Evolutionary conservation across 1,140 invertebrate genomes (phyloP), one percentile per base, ranked within the genome.

Genomic region (Anthonomus grandis): DNA sequence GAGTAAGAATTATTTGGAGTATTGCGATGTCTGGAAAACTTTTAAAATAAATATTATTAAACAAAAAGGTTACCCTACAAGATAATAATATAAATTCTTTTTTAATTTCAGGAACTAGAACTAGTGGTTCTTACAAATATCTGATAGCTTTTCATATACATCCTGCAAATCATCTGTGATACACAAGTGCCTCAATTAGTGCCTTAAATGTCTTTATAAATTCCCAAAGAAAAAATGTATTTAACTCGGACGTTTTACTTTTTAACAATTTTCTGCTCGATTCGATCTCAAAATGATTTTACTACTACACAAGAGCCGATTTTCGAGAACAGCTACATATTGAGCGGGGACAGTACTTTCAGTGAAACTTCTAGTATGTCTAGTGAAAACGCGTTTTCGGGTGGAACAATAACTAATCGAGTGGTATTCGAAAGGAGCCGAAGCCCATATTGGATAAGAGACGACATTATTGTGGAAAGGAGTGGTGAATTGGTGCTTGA

Each of bases 381-480:
- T 8, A 23, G 37, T 36, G n/a, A 19, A 21, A 62, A 57, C 2
- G 84, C 87, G 66, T 66, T 86, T 49, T 71, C 80, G 4, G 83
- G 84, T 5, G 85, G 84, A 3, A 77, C 76, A 2, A 74, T 87
- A 5, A 70, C 77, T 1, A 75, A 78, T 52, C 74, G 77, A 62
- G 69, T 79, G 44, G 68, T 80, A 66, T 79, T 81, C 77, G 75
- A 63, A 72, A 74, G 66, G 68, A 79, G 68, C 23, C 80, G 82
- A 60, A 90, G 87, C 62, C 91, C 91, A 17, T 94, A 90, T 70
- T 70, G 88, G 59, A 75, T 93, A 13, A 78, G 84, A 23, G 85
- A 90, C 68, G 90, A 95, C 75, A 74, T 95, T n/a, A 79, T 87
- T 41, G 78, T 96, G 21, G 85, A 89, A 60, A 75, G 78, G 34